Evolutionary conservation across 2,888 invertebrate genomes (phyloP), one percentile per base, ranked within the genome.

Genomic region (Eupeodes luniger): DNA sequence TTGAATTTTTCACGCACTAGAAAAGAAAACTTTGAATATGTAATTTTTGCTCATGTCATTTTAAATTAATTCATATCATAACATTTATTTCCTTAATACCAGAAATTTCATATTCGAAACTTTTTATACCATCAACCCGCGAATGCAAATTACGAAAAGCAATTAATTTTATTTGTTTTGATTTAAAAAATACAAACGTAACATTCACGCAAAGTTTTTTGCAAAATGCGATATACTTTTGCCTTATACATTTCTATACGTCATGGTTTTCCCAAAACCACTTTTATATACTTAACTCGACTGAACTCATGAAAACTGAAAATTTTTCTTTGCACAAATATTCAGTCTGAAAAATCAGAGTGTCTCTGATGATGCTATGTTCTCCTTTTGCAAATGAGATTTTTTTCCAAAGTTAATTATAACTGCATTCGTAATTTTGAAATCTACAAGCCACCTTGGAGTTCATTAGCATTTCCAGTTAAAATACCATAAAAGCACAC

Each of bases 391-490:
- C 0, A 36, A 10, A 10, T 55, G 12, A 9, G 16, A 16, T 59
- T 53, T 34, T 53, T 72, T 44, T n/a, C 36, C 0, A 47, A 59
- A 72, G 72, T 72, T 72, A 72, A 72, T 72, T 72, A 72, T 47
- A 72, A 57, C 3, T 72, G 19, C 51, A 36, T 64, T 53, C 12
- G 4, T 19, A 36, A 79, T 27, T 69, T n/a, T 51, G 9, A 40
- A 55, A 9, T 70, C n/a, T 6, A 70, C 53, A 66, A 49, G 27
- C 66, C 34, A 6, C 14, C 70, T 53, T 5, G 19, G 4, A 62
- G 79, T 62, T 66, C 64, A 74, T 80, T 72, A 64, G 51, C 55
- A 72, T 70, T 80, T 62, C 62, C 64, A 47, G 53, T 53, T 53
- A 16, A 62, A 72, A 61, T 70, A 40, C 51, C 70, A 55, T 64